phyloP scores from a whole-genome alignment of 2,113 vertebrate species.

The Taurulus bubalis region DNA sequence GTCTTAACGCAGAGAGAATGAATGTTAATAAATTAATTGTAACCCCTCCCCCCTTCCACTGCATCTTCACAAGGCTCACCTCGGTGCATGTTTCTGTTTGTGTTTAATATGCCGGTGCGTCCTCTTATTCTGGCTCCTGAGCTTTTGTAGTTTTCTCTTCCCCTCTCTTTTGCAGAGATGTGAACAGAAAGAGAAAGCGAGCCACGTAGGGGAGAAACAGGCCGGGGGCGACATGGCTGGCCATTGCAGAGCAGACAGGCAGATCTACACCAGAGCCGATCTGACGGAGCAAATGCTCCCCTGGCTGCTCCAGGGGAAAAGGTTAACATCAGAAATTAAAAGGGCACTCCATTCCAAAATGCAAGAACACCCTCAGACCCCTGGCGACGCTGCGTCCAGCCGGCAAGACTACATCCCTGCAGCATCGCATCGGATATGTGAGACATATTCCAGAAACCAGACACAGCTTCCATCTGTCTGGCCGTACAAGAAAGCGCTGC shows the following conservation, averaged over 20 bases:
- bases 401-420: slow-evolving; percentile 25
- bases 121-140: slow-evolving; percentile 31
- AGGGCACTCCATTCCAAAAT: slow-evolving; percentile 57
- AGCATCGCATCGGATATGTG: slow-evolving; percentile 53
- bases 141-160: slow-evolving; percentile 57
- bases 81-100: slow-evolving; percentile 30
- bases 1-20: slow-evolving; percentile 38
- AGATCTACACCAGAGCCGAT: slow-evolving; percentile 57
- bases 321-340: slow-evolving; percentile 71
- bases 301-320: slow-evolving; percentile 56
- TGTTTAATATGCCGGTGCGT: slow-evolving; percentile 27
- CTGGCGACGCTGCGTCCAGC: slow-evolving; percentile 17
- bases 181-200: slow-evolving; percentile 59
- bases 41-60: slow-evolving; percentile 30
- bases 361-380: slow-evolving; percentile 43
- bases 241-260: slow-evolving; percentile 50
- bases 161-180: slow-evolving; percentile 78
- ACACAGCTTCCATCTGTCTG: slow-evolving; percentile 55
- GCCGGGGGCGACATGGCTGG: slow-evolving; percentile 26
- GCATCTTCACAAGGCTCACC: slow-evolving; percentile 51
- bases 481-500: slow-evolving; percentile 20
- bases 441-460: slow-evolving; percentile 45
- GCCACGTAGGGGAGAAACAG: slow-evolving; percentile 10
- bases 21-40: slow-evolving; percentile 63
- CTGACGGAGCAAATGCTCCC: slow-evolving; percentile 44